These are phyloP conservation scores for Amia ocellicauda DNA, from an alignment of 2,113 vertebrate species.

Conservation along the genomic window DNA sequence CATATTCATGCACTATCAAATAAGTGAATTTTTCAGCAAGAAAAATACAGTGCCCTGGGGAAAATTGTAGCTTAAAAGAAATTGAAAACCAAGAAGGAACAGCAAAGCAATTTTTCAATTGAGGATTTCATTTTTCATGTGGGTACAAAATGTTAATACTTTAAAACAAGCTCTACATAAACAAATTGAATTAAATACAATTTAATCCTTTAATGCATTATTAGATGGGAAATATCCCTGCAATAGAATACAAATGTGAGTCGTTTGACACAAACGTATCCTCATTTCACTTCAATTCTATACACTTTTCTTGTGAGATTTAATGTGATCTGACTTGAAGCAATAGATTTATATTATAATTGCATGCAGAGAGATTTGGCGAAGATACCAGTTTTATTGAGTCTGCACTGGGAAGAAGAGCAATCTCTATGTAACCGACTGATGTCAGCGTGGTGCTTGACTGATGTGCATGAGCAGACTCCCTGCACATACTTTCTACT, in stretches of 20 bases:
- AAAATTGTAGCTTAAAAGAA: conserved; percentile 26
- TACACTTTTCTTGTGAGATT: not conserved
- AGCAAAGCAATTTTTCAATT: conserved; percentile 5
- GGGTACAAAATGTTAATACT: conserved; percentile 17
- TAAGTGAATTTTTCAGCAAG: conserved; percentile 24
- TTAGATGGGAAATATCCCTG: not conserved
- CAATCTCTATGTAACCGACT: conserved; percentile 9
- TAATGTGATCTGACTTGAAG: not conserved
- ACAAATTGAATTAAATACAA: conserved; percentile 6
- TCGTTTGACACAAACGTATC: not conserved
- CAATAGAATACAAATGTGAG: not conserved
- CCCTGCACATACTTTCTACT: conserved; percentile 22
- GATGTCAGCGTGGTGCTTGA: conserved; percentile 22
- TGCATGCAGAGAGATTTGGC: not conserved
- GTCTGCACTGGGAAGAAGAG: not conserved
- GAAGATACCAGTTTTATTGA: not conserved
- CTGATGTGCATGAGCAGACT: conserved; percentile 17
- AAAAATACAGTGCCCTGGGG: conserved; percentile 12
- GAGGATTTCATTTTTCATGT: conserved; percentile 12
- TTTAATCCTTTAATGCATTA: conserved; percentile 10
- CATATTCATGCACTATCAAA: conserved; percentile 41
- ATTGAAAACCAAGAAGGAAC: conserved; percentile 11
- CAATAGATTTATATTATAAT: not conserved
- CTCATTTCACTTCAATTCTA: no score
- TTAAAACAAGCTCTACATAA: not conserved